Percentiles rank a stretch among this genome's conserved stretches.
These are phyloP conservation scores for Triplophysa tibetana DNA, from an alignment of 2,113 vertebrate genomes.

Conservation along the genomic window DNA sequence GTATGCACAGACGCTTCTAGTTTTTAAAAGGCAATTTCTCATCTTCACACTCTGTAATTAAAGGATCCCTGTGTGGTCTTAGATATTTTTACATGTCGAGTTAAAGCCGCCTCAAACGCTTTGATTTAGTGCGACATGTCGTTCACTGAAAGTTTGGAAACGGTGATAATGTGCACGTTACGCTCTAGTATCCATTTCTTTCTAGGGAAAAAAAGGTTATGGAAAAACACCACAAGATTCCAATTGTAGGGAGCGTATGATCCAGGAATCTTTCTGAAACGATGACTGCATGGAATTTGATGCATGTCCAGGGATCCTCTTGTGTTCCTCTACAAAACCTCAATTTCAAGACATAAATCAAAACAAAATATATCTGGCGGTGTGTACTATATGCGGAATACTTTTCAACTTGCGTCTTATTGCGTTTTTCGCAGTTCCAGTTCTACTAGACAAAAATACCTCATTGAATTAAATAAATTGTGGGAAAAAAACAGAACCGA, in stretches of 20 bases:
- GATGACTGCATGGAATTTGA: conserved; percentile 1
- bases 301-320: neutral
- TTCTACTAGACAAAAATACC: neutral
- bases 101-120: conserved; percentile 16
- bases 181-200: neutral
- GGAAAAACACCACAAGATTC: conserved; percentile 17
- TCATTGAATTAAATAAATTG: neutral
- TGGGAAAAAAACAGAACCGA: conserved; percentile 1
- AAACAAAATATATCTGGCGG: too few relatives aligned
- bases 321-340: neutral
- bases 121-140: conserved; percentile 22
- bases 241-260: neutral
- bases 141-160: conserved; percentile 6
- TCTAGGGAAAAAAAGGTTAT: neutral
- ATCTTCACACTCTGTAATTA: conserved; percentile 47
- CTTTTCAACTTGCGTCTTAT: too few relatives aligned
- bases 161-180: neutral
- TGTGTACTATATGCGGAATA: too few relatives aligned
- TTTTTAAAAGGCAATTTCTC: conserved; percentile 29
- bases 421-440: too few relatives aligned
- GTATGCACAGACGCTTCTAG: conserved; percentile 15
- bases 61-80: conserved; percentile 33
- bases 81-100: conserved; percentile 49
- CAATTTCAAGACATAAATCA: neutral
- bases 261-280: conserved; percentile 4